Conservation (phyloP, 2,888 invertebrate species). For the Microctonus aethiopoides region DNA sequence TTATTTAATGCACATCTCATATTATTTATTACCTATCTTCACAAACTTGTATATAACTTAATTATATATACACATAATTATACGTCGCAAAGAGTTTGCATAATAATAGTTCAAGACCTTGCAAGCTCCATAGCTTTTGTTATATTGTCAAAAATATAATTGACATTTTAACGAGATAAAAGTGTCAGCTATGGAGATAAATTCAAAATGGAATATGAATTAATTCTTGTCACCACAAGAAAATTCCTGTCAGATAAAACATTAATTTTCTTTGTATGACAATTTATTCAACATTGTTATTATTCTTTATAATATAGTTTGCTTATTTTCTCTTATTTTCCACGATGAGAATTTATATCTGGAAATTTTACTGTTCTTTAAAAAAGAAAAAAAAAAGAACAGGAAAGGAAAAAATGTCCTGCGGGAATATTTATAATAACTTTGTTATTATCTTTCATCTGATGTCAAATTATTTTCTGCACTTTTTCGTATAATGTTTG, state of each 20-base stretch:
- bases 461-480: no score
- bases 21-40: slow-evolving; percentile 11
- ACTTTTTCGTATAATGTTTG: no score
- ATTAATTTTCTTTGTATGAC: background rate
- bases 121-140: slow-evolving; percentile 13
- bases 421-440: no score
- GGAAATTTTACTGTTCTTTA: no score
- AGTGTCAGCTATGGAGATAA: slow-evolving; percentile 27
- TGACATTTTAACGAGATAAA: slow-evolving; percentile 38
- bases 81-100: slow-evolving; percentile 23
- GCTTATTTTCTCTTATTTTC: background rate
- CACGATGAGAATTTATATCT: no score
- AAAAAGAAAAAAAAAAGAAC: slow-evolving; percentile 5
- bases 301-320: background rate
- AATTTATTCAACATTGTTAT: no score
- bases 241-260: slow-evolving; percentile 16
- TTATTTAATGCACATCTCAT: no score
- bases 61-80: slow-evolving; percentile 3
- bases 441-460: no score
- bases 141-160: slow-evolving; percentile 28
- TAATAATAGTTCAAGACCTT: slow-evolving; percentile 15
- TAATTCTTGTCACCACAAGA: slow-evolving; percentile 30
- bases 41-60: slow-evolving; percentile 5
- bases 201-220: slow-evolving; percentile 36
- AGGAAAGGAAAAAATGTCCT: no score